Conservation (phyloP, 2,797 vertebrate genomes). For the Ctenopoma multispine region DNA sequence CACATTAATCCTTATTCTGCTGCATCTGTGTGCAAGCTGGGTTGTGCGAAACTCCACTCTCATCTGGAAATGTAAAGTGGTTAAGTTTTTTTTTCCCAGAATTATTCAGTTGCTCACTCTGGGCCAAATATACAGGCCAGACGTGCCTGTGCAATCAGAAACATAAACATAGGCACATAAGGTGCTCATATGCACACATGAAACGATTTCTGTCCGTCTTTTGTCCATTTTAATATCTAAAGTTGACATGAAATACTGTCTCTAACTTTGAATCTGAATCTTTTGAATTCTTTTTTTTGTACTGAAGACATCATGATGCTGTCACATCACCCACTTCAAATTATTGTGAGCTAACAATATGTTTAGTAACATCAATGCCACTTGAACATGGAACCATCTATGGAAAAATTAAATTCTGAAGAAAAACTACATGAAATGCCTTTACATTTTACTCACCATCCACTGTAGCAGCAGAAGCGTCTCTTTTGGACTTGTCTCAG, state of each 20-base stretch:
- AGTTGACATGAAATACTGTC: neutral
- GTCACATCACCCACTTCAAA: slow-evolving; percentile 18
- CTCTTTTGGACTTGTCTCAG: slow-evolving; percentile 29
- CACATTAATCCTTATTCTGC: slow-evolving; percentile 37
- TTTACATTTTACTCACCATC: slow-evolving; percentile 66
- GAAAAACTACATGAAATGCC: neutral
- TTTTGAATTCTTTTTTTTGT: neutral
- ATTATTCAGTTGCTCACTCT: slow-evolving; percentile 44
- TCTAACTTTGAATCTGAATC: neutral
- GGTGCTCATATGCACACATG: neutral
- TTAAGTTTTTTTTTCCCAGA: slow-evolving; percentile 5
- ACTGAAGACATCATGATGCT: slow-evolving; percentile 41
- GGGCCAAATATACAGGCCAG: slow-evolving; percentile 40
- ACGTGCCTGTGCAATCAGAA: slow-evolving; percentile 29
- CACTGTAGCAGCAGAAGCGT: slow-evolving; percentile 32
- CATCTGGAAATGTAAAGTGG: slow-evolving; percentile 47
- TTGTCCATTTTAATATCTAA: neutral
- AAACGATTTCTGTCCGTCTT: neutral
- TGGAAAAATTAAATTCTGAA: neutral
- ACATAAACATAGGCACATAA: slow-evolving; percentile 31
- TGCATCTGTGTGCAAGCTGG: slow-evolving; percentile 73
- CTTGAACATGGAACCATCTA: neutral
- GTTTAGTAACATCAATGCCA: neutral
- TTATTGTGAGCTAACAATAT: neutral
- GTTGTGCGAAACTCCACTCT: slow-evolving; percentile 52